Percentiles rank a stretch among this genome's conserved stretches.
Conservation (phyloP, 2,113 vertebrate species). For the Romanogobio albipinnatus region DNA sequence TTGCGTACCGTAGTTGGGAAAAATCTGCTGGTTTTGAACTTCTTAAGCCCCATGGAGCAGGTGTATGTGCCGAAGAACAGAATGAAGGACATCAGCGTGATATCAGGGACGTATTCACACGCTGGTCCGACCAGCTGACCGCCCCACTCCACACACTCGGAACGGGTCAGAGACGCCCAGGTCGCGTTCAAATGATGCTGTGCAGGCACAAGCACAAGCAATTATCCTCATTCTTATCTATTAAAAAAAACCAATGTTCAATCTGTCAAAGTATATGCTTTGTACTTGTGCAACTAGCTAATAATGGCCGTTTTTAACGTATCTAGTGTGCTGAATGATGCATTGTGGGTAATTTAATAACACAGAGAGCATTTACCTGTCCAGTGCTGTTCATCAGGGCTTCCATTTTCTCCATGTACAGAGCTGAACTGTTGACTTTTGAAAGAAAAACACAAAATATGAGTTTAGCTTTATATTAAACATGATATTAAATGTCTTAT, state of each 20-base stretch:
- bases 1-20: slow-evolving; percentile 89
- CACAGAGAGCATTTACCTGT: slow-evolving; percentile 26
- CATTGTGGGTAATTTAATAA: neutral
- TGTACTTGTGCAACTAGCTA: neutral
- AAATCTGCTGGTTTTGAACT: slow-evolving; percentile 96
- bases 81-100: slow-evolving; percentile 98
- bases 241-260: neutral
- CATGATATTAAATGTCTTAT: too few species aligned
- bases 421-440: slow-evolving; percentile 42
- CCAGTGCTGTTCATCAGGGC: slow-evolving; percentile 41
- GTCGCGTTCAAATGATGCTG: slow-evolving; percentile 74
- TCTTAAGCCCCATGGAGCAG: slow-evolving; percentile 94
- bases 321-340: neutral
- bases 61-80: slow-evolving; percentile 95
- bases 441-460: slow-evolving; percentile 10
- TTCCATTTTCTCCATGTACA: slow-evolving; percentile 30
- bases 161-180: slow-evolving; percentile 81
- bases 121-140: slow-evolving; percentile 81
- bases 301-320: neutral
- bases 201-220: neutral
- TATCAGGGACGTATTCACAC: slow-evolving; percentile 89
- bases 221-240: neutral
- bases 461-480: neutral
- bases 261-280: neutral
- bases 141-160: slow-evolving; percentile 80